A percentile compares a stretch with the other conserved stretches of the same genome.
Evolutionary conservation across 2,797 vertebrate species (phyloP).

Genomic region (Phoxinus dragarum): DNA sequence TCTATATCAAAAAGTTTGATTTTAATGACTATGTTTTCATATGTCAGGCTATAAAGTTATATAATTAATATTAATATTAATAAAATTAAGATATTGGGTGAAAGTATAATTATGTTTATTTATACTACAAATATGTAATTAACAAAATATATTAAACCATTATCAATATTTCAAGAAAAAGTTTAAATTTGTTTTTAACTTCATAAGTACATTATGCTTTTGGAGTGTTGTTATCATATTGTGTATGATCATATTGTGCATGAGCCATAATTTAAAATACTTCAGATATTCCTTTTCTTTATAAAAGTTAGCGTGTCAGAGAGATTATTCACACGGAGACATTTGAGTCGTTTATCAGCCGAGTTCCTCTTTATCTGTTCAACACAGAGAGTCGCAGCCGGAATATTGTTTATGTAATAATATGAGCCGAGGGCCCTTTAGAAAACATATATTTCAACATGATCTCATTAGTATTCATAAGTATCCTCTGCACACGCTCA

Average conservation of each 20-base stretch:
- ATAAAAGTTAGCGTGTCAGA: background rate
- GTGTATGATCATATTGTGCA: background rate
- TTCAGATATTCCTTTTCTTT: background rate
- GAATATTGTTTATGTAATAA: background rate
- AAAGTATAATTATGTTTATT: no score
- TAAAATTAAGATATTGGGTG: no score
- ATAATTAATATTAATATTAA: no score
- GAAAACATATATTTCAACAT: background rate
- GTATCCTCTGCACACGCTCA: background rate
- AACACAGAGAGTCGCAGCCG: background rate
- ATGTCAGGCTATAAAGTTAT: no score
- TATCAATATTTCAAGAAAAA: background rate
- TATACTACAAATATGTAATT: no score
- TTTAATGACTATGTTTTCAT: no score
- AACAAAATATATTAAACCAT: no score
- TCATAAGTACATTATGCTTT: background rate
- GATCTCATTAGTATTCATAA: background rate
- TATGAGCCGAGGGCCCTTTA: background rate
- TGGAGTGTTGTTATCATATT: background rate
- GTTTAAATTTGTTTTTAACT: background rate
- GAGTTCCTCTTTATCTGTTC: background rate
- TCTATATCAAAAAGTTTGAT: no score
- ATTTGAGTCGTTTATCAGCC: conserved; percentile 15
- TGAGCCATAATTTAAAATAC: background rate
- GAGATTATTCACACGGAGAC: conserved; percentile 2